Evolutionary conservation across 2,797 vertebrate species (phyloP).

Genomic region (Xerus rutilus): DNA sequence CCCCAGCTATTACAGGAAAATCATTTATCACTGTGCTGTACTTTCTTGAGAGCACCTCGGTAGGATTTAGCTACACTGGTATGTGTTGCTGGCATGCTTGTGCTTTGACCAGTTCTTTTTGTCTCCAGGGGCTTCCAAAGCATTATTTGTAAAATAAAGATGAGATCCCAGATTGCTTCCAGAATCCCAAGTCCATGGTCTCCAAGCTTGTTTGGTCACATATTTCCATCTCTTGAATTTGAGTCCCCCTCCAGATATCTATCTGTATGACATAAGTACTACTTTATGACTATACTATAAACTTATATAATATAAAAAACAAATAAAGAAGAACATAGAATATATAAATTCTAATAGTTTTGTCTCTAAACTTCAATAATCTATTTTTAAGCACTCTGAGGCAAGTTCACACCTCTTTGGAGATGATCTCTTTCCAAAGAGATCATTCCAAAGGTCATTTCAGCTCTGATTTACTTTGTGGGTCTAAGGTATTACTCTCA

Average conservation of each 20-base stretch:
- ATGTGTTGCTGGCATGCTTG: not conserved
- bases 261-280: not conserved
- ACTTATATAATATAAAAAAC: not conserved
- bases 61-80: not conserved
- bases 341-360: not conserved
- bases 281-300: not conserved
- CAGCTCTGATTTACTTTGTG: not conserved
- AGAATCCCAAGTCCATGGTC: not conserved
- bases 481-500: not conserved
- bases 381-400: not conserved
- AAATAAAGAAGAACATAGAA: slow-evolving; percentile 19
- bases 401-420: not conserved
- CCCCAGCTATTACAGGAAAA: slow-evolving; percentile 6
- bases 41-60: not conserved
- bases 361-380: not conserved
- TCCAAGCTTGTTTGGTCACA: not conserved
- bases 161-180: not conserved
- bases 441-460: too few species aligned
- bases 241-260: not conserved
- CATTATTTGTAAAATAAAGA: slow-evolving; percentile 31
- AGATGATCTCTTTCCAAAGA: not conserved
- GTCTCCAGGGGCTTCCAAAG: not conserved
- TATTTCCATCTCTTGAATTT: not conserved
- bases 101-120: not conserved
- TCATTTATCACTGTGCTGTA: not conserved